Percentiles rank a stretch among this genome's conserved stretches.
Evolutionary conservation across 2,113 vertebrate genomes (phyloP).

Genomic region (Microcebus griseorufus): DNA sequence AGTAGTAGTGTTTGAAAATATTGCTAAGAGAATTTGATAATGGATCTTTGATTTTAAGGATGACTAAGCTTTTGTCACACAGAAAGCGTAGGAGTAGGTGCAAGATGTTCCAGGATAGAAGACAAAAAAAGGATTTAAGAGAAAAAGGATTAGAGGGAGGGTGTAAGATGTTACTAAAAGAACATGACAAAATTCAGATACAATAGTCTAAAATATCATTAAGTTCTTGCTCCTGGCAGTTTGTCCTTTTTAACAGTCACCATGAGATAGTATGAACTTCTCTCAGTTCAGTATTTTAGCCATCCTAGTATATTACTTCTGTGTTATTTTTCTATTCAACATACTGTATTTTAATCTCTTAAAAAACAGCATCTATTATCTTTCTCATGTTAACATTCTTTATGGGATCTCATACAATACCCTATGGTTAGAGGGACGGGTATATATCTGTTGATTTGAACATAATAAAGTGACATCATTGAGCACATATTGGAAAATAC

Average conservation of each 20-base stretch:
- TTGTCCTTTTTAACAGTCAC: background rate
- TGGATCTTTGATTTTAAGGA: background rate
- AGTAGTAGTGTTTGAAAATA: background rate
- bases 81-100: background rate
- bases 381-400: background rate
- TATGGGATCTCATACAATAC: background rate
- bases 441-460: background rate
- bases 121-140: background rate
- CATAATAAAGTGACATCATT: background rate
- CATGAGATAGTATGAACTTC: background rate
- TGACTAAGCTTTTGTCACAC: background rate
- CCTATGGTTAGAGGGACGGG: background rate
- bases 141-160: background rate
- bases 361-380: background rate
- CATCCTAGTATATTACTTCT: background rate
- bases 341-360: background rate
- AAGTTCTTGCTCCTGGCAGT: background rate
- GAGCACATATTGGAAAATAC: background rate
- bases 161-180: background rate
- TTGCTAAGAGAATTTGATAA: background rate
- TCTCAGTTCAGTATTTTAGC: background rate
- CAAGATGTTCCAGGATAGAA: background rate
- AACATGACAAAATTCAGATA: background rate
- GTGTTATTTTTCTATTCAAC: background rate
- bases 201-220: background rate